Conservation (phyloP, 2,113 vertebrate species). For the Paramisgurnus dabryanus region DNA sequence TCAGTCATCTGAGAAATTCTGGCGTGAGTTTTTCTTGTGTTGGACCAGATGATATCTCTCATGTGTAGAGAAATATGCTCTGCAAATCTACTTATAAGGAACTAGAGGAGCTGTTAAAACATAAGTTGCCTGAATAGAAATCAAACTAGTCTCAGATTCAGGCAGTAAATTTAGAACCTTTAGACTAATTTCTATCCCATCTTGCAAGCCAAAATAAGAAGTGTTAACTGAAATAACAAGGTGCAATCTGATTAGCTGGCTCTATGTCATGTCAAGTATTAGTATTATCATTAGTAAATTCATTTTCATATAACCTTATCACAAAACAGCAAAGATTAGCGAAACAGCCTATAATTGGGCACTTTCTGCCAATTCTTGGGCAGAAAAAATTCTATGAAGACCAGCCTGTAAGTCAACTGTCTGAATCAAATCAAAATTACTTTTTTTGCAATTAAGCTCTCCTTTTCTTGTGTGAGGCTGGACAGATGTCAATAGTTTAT, state of each 20-base stretch:
- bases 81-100: constrained; percentile 41
- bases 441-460: constrained; percentile 1
- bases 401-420: not conserved
- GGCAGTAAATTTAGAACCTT: not conserved
- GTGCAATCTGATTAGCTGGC: not conserved
- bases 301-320: not conserved
- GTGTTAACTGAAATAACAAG: not conserved
- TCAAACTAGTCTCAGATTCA: not conserved
- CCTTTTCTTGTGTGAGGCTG: not conserved
- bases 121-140: constrained; percentile 1
- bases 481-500: constrained; percentile 41
- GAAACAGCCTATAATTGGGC: not conserved
- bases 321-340: not conserved
- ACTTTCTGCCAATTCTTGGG: not conserved
- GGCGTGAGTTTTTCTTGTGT: constrained; percentile 12
- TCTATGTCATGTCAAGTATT: not conserved
- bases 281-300: too few species aligned
- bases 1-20: constrained; percentile 25
- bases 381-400: not conserved
- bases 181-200: not conserved
- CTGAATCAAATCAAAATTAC: constrained; percentile 1
- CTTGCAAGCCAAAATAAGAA: not conserved
- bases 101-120: constrained; percentile 20
- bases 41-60: constrained; percentile 7
- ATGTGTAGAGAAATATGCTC: constrained; percentile 20